Percentiles rank a stretch among this genome's conserved stretches.
Conservation (phyloP, 1,140 invertebrate species). For the Macrobrachium nipponense region DNA sequence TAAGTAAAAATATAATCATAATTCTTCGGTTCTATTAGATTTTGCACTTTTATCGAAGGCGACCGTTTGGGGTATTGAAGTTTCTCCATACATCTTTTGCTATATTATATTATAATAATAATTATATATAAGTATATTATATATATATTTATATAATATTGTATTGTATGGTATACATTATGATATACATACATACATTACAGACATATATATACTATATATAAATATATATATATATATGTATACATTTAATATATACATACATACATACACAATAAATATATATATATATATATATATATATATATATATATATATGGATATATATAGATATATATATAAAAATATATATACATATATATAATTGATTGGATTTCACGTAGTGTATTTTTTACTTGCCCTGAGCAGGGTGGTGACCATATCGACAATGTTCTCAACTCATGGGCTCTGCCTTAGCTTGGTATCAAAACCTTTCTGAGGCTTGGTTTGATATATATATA, state of each 20-base stretch:
- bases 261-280: not conserved
- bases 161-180: too few species aligned
- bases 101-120: too few species aligned
- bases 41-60: too few species aligned
- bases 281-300: not conserved
- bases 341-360: not conserved
- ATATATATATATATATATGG: not conserved
- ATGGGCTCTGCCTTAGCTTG: too few species aligned
- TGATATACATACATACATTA: not conserved
- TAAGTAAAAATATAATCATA: not conserved
- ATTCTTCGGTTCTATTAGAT: too few species aligned
- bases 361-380: not conserved
- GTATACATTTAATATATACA: not conserved
- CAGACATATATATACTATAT: not conserved
- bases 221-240: not conserved
- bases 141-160: conserved; percentile 1
- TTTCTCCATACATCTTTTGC: too few species aligned
- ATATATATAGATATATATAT: not conserved
- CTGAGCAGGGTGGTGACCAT: too few species aligned
- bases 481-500: not conserved
- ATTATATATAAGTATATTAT: too few species aligned
- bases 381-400: not conserved
- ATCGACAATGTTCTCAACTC: too few species aligned
- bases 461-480: too few species aligned
- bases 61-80: too few species aligned